Evolutionary conservation across 2,113 vertebrate species (phyloP), one percentile per base, ranked within the genome.

Genomic region (Damaliscus lunatus): DNA sequence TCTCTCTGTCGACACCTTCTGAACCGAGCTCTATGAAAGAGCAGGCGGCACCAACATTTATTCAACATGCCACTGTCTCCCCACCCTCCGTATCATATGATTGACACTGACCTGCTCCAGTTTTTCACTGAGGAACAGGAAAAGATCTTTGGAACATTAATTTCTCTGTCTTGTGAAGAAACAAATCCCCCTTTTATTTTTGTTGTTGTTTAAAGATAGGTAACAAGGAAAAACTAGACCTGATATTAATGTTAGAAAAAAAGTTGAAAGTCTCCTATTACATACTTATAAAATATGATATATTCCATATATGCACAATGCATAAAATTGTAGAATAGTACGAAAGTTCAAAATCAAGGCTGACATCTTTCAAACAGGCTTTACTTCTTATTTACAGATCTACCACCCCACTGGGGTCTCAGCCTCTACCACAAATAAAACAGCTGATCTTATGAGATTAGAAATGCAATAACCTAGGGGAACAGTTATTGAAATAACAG

Each of bases 401-500:
- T 13, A 9, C 21, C 40, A 43, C n/a, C 53, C 29, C 27, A 40
- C 14, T 36, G 60, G 46, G 11, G 71, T 86, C 40, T 62, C 25
- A 50, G 60, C 50, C 16, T n/a, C 88, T 36, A 50, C 33, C 29
- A 82, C 17, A 88, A 80, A 48, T 59, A 93, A 94, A 95, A 91
- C 33, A 62, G 4, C 62, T 96, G 52, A 59, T 33, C 93, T 88
- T 81, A 50, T 27, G 21, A 96, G n/a, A 43, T 85, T 88, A 90
- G 85, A 89, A 92, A 74, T 13, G 27, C 74, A 90, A n/a, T 27
- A 62, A 60, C 90, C 27, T 59, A 52, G 11, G 19, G 19, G 46
- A 40, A 36, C 8, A 23, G 36, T 84, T 82, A 87, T 9, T 93
- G 96, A 78, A 97, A 98, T 94, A 96, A 97, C 36, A 86, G 90